These are phyloP conservation scores for Troides aeacus DNA, from an alignment of 2,888 invertebrate species.

Conservation along the genomic window DNA sequence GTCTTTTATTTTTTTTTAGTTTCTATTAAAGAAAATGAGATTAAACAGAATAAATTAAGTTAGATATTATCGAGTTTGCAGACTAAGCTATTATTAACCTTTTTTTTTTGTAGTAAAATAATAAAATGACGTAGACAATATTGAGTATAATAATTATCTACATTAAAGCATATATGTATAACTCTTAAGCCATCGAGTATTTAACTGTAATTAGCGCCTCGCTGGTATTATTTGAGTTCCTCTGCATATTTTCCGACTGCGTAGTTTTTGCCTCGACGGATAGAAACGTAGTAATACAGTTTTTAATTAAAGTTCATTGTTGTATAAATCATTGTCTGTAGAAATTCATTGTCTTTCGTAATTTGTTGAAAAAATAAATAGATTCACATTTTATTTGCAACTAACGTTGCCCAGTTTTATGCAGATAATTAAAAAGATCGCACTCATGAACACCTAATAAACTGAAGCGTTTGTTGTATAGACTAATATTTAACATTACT, in stretches of 20 bases:
- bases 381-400: not conserved
- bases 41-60: not conserved
- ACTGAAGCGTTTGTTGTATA: no score
- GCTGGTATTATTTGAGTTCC: conserved; percentile 19
- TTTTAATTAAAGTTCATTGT: conserved; percentile 21
- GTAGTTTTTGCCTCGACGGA: conserved; percentile 17
- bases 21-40: not conserved
- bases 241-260: conserved; percentile 18
- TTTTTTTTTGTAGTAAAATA: not conserved
- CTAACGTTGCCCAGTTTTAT: not conserved
- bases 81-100: not conserved
- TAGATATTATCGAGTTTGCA: not conserved
- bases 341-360: not conserved
- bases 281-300: conserved; percentile 13
- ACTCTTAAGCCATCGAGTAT: conserved; percentile 4
- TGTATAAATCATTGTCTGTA: conserved; percentile 9
- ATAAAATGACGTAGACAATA: not conserved
- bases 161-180: not conserved
- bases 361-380: not conserved
- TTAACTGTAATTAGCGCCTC: conserved; percentile 12
- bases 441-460: no score
- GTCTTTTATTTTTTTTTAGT: no score
- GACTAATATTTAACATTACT: no score
- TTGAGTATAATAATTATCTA: not conserved
- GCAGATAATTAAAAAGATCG: no score